Conservation (phyloP, 35 echinoderm and acorn worm genomes). For the Apostichopus californicus region DNA sequence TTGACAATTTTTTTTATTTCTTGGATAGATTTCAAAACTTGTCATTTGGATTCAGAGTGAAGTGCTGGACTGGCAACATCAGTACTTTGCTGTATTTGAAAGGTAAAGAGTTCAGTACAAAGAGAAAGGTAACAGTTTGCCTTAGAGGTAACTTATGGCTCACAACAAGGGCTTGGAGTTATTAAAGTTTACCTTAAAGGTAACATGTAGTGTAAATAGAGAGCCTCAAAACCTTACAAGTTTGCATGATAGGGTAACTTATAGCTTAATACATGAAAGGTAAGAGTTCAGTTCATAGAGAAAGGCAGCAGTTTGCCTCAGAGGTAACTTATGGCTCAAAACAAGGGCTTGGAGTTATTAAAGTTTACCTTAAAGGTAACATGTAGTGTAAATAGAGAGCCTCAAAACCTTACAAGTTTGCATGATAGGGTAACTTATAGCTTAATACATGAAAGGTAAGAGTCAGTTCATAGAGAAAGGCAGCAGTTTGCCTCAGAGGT, state of each 20-base stretch:
- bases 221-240: too few species aligned
- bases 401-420: too few species aligned
- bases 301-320: neutral
- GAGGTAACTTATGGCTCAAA: too few species aligned
- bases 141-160: too few species aligned
- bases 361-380: too few species aligned
- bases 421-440: too few species aligned
- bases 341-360: too few species aligned
- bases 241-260: too few species aligned
- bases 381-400: too few species aligned
- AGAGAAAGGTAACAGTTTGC: neutral
- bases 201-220: too few species aligned
- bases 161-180: too few species aligned
- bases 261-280: neutral
- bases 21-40: constrained; percentile 25
- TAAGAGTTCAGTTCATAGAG: neutral
- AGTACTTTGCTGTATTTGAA: constrained; percentile 40
- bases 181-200: too few species aligned
- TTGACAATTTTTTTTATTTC: neutral
- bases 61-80: constrained; percentile 18
- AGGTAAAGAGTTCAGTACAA: neutral
- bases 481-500: neutral
- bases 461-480: neutral
- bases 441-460: neutral
- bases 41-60: constrained; percentile 37